These are phyloP conservation scores for Natator depressus DNA, from an alignment of 2,113 vertebrate genomes.

Conservation along the genomic window DNA sequence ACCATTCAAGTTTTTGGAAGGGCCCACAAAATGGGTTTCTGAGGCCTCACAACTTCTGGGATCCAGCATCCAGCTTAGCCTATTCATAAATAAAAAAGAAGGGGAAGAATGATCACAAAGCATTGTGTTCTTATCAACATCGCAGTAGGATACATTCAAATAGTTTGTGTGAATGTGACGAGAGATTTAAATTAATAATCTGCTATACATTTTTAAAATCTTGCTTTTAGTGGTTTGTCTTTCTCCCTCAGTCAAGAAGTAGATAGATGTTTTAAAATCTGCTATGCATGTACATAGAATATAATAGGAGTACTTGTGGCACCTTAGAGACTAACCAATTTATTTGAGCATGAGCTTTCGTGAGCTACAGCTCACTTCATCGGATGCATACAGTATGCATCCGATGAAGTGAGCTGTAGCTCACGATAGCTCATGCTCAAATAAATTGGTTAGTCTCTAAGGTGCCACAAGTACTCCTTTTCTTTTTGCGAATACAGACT, in stretches of 20 bases:
- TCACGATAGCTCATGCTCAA: too few relatives aligned
- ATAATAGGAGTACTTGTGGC: too few relatives aligned
- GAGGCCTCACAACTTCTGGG: neutral
- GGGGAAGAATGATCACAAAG: neutral
- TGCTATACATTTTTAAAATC: neutral
- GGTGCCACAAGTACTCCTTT: too few relatives aligned
- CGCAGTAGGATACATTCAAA: neutral
- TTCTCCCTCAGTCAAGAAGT: neutral
- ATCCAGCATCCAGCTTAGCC: neutral
- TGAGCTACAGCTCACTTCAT: too few relatives aligned
- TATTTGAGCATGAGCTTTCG: too few relatives aligned
- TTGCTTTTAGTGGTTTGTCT: neutral
- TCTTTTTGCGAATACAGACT: too few relatives aligned
- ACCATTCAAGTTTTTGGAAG: neutral
- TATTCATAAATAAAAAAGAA: neutral
- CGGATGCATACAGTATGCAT: too few relatives aligned
- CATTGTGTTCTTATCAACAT: neutral
- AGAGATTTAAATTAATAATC: neutral
- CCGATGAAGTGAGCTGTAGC: too few relatives aligned
- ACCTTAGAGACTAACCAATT: too few relatives aligned
- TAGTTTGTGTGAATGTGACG: neutral
- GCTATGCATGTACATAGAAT: neutral
- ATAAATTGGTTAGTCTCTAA: too few relatives aligned
- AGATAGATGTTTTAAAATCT: neutral
- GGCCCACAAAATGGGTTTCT: neutral